Evolutionary conservation across 23 tunicate genomes (phyloP).

Genomic region (Styela plicata): DNA sequence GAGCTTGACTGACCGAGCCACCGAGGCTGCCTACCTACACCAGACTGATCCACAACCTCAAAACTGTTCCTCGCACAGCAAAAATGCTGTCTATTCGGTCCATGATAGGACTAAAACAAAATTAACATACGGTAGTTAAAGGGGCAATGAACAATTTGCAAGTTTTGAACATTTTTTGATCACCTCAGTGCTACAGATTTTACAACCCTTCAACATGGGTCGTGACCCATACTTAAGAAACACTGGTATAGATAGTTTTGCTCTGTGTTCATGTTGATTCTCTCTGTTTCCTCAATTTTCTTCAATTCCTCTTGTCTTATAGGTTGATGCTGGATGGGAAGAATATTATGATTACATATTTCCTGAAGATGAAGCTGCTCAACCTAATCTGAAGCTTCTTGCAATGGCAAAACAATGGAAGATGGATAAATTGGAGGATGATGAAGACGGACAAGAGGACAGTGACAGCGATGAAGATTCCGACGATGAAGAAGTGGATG

Average conservation of each 20-base stretch:
- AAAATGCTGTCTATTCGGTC: too few species aligned
- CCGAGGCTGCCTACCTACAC: too few species aligned
- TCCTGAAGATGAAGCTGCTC: conserved; percentile 89
- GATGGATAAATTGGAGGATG: conserved; percentile 41
- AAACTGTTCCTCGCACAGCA: too few species aligned
- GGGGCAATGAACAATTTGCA: too few species aligned
- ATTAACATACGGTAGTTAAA: too few species aligned
- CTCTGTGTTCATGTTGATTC: background rate
- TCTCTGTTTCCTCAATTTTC: background rate
- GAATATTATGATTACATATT: conserved; percentile 94
- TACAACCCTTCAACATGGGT: too few species aligned
- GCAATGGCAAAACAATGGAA: conserved; percentile 96
- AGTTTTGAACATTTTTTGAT: too few species aligned
- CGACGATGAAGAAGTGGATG: background rate
- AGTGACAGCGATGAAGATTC: background rate
- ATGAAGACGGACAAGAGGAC: background rate
- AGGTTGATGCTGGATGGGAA: conserved; percentile 97
- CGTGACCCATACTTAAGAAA: too few species aligned
- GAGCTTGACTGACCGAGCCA: too few species aligned
- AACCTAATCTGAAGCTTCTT: conserved; percentile 91
- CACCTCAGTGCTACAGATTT: too few species aligned
- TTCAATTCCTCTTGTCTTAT: background rate
- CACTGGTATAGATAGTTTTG: background rate
- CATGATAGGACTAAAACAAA: too few species aligned
- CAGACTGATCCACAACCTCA: too few species aligned